These are phyloP conservation scores for Tragelaphus buxtoni DNA, from an alignment of 2,113 vertebrate species.

Conservation along the genomic window DNA sequence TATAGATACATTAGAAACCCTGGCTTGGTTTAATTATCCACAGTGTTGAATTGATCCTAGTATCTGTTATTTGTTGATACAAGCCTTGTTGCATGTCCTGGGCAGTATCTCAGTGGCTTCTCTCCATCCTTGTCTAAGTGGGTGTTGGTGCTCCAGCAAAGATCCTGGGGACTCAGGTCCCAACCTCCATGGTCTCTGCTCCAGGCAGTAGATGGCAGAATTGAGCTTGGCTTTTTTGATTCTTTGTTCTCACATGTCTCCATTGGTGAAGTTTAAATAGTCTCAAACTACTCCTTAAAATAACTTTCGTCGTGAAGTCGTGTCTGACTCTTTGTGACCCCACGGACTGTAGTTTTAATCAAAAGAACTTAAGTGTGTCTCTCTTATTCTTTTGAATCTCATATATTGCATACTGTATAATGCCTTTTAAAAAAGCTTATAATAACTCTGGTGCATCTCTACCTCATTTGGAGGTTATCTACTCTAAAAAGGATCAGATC, in stretches of 20 bases:
- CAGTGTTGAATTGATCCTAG: neutral
- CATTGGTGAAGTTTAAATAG: neutral
- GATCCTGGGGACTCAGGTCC: neutral
- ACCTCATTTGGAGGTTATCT: neutral
- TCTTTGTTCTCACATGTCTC: neutral
- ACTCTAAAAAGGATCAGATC: neutral
- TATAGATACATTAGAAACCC: neutral
- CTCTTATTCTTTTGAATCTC: neutral
- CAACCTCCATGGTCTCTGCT: neutral
- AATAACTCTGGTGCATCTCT: neutral
- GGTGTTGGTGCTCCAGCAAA: neutral
- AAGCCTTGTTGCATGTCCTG: neutral
- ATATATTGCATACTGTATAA: neutral
- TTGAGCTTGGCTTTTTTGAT: slow-evolving; percentile 26
- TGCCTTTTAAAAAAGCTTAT: neutral
- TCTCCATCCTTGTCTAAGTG: neutral
- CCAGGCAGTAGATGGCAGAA: slow-evolving; percentile 50
- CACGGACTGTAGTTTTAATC: neutral
- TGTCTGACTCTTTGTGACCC: too few species aligned
- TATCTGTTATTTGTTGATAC: neutral
- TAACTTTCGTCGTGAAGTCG: too few species aligned
- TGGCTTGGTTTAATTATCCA: neutral
- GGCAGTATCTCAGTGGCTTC: neutral
- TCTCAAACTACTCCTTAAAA: neutral
- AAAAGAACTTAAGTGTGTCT: neutral